Evolutionary conservation across 2,113 vertebrate species (phyloP), one percentile per base, ranked within the genome.

Genomic region (Ameiurus melas): DNA sequence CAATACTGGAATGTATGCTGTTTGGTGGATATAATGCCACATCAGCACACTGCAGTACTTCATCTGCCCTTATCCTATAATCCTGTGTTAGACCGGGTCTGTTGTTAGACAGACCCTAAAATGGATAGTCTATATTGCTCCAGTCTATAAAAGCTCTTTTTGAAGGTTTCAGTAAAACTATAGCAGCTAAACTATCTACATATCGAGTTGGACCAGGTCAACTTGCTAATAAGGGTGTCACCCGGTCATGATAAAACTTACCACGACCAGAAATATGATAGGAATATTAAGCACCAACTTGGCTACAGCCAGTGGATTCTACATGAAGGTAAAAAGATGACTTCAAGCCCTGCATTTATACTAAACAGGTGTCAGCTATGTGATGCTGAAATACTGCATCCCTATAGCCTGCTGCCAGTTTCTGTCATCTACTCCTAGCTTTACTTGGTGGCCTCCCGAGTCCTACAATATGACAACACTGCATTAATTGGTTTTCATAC

Each of bases 31-130:
- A 58, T 82, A 58, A 6, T 60, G 30, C 80, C 80, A 60, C 80
- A 60, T 25, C 19, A 60, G 80, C 30, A 82, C 80, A 60, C 57
- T 82, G 80, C 57, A 82, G 55, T 39, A 20, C 16, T 57, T 33
- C 53, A 33, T 81, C 51, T 81, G n/a, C 53, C n/a, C 53, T 60
- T 60, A 58, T 81, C 30, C n/a, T 81, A 58, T 81, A 81, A 81
- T 58, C 79, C 53, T 58, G 79, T 5, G 25, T 58, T 81, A 19
- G 27, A 79, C 25, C 57, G 53, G 53, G n/a, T 81, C 51, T 57
- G 51, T 8, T 2, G 22, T 58, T 81, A 17, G 27, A 79, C 25
- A 80, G 51, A 57, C 78, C 78, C 51, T 33, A 58, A 58, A 78
- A 81, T 81, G 10, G 79, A 58, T 12, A 58, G 17, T 57, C 53